A percentile compares a stretch with the other conserved stretches of the same genome.
phyloP scores from a whole-genome alignment of 2,797 vertebrate species.

The Choloepus didactylus region DNA sequence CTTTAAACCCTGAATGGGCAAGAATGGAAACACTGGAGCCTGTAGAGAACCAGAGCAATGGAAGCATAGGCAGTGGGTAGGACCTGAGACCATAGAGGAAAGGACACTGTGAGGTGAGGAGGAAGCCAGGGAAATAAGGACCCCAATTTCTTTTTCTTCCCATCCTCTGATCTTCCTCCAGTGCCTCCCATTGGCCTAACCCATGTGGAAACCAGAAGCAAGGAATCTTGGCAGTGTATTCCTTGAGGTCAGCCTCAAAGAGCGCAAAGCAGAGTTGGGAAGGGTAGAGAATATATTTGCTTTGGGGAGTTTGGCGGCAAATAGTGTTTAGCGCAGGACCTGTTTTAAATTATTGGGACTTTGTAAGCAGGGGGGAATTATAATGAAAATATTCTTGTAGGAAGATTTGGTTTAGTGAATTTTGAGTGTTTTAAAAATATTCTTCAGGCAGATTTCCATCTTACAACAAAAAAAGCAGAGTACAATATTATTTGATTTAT shows the following conservation, averaged over 20 bases:
- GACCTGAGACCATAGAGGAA: neutral
- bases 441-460: constrained; percentile 12
- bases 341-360: constrained; percentile 21
- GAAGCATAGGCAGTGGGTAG: neutral
- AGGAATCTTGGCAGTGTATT: neutral
- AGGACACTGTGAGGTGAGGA: neutral
- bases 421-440: constrained; percentile 39
- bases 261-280: neutral
- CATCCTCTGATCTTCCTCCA: neutral
- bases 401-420: constrained; percentile 25
- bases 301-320: neutral
- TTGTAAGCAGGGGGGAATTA: constrained; percentile 20
- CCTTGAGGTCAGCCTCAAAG: neutral
- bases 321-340: neutral
- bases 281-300: constrained; percentile 23
- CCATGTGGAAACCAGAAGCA: neutral
- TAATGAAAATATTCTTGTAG: constrained; percentile 12
- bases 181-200: neutral
- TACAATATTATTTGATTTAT: constrained; percentile 27
- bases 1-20: neutral
- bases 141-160: neutral
- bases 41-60: neutral
- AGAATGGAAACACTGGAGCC: neutral
- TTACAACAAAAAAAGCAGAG: neutral
- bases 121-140: neutral